Conservation (phyloP, 2,113 vertebrate species). For the Stictonetta naevosa region DNA sequence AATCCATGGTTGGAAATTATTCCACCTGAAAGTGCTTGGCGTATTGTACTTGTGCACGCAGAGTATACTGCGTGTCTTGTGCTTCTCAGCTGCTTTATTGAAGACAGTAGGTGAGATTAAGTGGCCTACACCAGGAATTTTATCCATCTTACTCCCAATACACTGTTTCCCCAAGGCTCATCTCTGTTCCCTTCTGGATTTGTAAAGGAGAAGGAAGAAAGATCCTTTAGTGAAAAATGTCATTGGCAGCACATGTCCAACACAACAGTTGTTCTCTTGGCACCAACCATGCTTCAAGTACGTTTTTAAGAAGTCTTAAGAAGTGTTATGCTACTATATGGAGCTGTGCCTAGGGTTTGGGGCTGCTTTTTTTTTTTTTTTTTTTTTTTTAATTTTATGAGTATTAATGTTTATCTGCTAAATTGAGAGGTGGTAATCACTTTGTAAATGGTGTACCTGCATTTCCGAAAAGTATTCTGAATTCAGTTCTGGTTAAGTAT, state of each 20-base stretch:
- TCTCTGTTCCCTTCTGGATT: neutral
- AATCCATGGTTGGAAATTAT: neutral
- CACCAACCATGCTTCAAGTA: neutral
- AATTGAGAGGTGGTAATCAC: neutral
- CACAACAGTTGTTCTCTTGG: neutral
- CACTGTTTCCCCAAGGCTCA: rapidly evolving
- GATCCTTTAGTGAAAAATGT: neutral
- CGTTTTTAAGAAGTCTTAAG: neutral
- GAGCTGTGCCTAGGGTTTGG: neutral
- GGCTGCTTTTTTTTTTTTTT: too few relatives aligned
- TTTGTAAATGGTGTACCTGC: neutral
- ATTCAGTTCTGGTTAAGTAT: neutral
- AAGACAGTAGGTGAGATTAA: neutral
- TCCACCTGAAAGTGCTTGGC: neutral
- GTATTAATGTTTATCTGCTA: neutral
- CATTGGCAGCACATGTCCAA: rapidly evolving
- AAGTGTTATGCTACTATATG: neutral
- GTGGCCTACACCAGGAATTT: neutral
- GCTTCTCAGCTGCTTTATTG: neutral
- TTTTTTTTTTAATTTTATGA: too few relatives aligned
- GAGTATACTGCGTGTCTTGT: too few relatives aligned
- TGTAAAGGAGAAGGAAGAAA: neutral
- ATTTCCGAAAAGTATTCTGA: neutral
- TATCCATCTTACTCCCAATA: neutral
- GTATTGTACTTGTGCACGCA: rapidly evolving